Evolutionary conservation across 2,888 invertebrate genomes (phyloP), one percentile per base, ranked within the genome.

Genomic region (Euclidia mi): DNA sequence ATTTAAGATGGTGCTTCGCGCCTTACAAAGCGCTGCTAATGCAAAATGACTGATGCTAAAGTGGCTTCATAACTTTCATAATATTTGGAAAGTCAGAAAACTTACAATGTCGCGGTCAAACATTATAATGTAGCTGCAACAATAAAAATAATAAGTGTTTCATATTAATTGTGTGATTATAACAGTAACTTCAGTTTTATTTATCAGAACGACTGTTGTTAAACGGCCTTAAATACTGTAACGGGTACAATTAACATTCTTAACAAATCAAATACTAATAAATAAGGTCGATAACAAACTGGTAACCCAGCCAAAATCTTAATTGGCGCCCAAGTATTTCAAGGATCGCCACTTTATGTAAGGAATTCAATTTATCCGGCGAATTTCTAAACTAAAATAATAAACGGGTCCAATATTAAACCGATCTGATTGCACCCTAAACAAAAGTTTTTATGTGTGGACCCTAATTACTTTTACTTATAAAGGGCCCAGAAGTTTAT

Each of bases 241-340:
- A 55, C 43, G 11, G 31, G 43, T n/a, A 32, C 11, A 48, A 48
- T 48, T 43, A 43, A 55, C 47, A 43, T 41, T 48, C 43, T 47
- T 31, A 47, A 42, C 41, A 48, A 55, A 47, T 48, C 47, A 48
- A 48, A 55, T 48, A 48, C 38, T 49, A 44, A 56, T 49, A 52
- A 49, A 53, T 56, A 43, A 45, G 29, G 41, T 49, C 35, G 29
- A 29, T 37, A 56, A 37, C 40, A 57, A 63, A 61, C 56, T 58
- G 53, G 34, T 25, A 7, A 55, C 31, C 49, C 29, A 53, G 46
- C 45, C 34, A 9, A 50, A 60, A 62, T 58, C 42, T 61, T 71
- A 63, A 68, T 71, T 68, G 44, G 37, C 37, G 37, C 51, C 45
- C 18, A 58, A 68, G 46, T 55, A 65, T 65, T 71, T 63, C 48